Evolutionary conservation across 2,888 invertebrate species (phyloP), one percentile per base, ranked within the genome.

Genomic region (Drosophila kokeensis): DNA sequence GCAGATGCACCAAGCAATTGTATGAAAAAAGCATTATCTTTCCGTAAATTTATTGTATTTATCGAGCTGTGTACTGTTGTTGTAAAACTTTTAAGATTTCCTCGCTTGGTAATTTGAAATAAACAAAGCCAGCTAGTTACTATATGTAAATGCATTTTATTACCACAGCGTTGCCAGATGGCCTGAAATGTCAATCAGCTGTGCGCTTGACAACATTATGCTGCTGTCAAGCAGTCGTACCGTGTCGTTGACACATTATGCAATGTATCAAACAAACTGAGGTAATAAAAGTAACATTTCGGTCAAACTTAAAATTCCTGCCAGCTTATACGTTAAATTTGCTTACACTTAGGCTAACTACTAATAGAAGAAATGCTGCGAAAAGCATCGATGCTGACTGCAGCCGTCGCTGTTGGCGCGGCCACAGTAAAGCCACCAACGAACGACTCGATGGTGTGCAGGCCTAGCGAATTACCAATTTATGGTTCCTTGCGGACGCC

Each of bases 381-480:
- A 75, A 74, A 74, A 40, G 77, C 91, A n/a, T 71, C 87, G 6
- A 76, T 76, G 64, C 55, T 80, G 30, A 66, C 76, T 10, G 91
- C 89, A 54, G 92, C 91, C 6, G 89, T 87, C 6, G 90, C 85
- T 21, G 83, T 91, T 4, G 74, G 79, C 53, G 71, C 62, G 13
- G 59, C 63, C 7, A 27, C 65, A 8, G 65, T 24, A 34, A 69
- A 29, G 13, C 7, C 42, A 24, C 0, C 42, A 53, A 7, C 36
- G 6, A 38, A 42, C 2, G 6, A 65, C 38, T 55, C 79, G 1
- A 36, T 85, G 15, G 59, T 89, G 5, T 91, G 92, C 64, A 91
- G 83, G 59, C 92, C 93, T 4, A 90, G 89, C 11, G 93, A 93
- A 1, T 69, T 93, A 58, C 93, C 93, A 4, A 64, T 93, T 29